These are phyloP conservation scores for Cordylochernes scorpioides DNA, from an alignment of 2,888 invertebrate species.

Conservation along the genomic window DNA sequence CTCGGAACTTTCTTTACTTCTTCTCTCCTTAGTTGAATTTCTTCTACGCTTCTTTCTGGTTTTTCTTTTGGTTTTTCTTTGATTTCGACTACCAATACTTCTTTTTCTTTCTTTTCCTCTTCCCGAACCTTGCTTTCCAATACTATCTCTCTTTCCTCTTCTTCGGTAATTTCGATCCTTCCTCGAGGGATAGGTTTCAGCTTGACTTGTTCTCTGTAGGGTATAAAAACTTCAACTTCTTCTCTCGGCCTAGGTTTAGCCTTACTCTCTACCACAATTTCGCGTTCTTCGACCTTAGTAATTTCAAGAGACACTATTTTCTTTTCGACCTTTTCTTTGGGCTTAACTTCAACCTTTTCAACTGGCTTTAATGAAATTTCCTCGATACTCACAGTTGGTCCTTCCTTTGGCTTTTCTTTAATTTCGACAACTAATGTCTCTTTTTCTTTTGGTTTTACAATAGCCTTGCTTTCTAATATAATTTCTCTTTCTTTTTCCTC, in stretches of 20 bases:
- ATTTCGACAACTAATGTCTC: conserved; percentile 2
- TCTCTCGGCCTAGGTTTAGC: background rate
- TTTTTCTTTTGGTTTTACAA: no score
- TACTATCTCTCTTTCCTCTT: no score
- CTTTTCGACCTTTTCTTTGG: background rate
- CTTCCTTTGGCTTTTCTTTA: no score
- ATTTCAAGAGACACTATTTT: background rate
- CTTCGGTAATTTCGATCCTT: no score
- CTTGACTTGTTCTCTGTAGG: background rate
- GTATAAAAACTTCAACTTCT: conserved; percentile 1
- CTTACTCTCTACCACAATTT: conserved; percentile 2
- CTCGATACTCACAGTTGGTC: background rate
- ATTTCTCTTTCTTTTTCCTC: no score
- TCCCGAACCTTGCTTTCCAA: conserved; percentile 1
- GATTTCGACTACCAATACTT: conserved; percentile 6
- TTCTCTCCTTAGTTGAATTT: conserved; percentile 1
- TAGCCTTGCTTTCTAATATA: no score
- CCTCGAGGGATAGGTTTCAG: background rate
- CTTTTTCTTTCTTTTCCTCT: conserved; percentile 3
- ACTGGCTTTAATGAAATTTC: background rate
- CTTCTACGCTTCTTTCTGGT: conserved; percentile 4
- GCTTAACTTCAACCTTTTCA: conserved; percentile 1
- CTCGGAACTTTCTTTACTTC: conserved; percentile 1
- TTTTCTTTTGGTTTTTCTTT: conserved; percentile 6
- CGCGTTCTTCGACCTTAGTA: background rate